phyloP scores from a whole-genome alignment of 2,113 vertebrate genomes.

The Stigmatopora argus region DNA sequence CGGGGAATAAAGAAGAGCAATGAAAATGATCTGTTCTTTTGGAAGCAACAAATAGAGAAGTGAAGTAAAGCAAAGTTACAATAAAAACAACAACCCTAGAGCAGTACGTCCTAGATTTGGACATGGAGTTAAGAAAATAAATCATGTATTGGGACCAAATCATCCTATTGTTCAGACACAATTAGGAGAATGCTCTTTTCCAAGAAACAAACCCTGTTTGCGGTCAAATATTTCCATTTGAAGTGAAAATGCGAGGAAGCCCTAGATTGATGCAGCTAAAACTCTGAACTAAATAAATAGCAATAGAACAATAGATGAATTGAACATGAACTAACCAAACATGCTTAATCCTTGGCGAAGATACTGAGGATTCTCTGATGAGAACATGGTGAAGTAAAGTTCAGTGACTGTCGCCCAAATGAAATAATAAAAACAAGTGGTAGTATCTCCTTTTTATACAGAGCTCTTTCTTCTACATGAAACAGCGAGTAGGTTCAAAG shows the following conservation, averaged over 20 bases:
- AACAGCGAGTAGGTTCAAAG: slow-evolving; percentile 35
- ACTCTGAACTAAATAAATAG: neutral
- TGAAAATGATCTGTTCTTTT: neutral
- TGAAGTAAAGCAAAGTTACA: neutral
- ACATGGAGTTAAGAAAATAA: neutral
- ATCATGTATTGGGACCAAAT: neutral
- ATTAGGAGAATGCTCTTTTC: neutral
- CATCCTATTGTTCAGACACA: neutral
- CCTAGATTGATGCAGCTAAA: neutral
- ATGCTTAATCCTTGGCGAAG: slow-evolving; percentile 77
- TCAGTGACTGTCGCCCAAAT: slow-evolving; percentile 18
- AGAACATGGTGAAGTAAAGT: slow-evolving; percentile 66
- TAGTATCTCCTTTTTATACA: slow-evolving; percentile 17
- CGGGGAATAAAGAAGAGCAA: neutral
- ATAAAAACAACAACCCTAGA: neutral
- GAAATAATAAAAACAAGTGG: slow-evolving; percentile 3
- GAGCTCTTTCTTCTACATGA: slow-evolving; percentile 21
- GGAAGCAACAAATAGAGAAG: neutral
- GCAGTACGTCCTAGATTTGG: neutral
- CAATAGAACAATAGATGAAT: neutral
- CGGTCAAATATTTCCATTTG: neutral
- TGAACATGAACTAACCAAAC: slow-evolving; percentile 70
- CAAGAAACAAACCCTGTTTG: neutral
- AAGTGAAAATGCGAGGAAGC: neutral
- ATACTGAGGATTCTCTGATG: slow-evolving; percentile 75